phyloP scores from a whole-genome alignment of 1,140 invertebrate genomes.

The Solen grandis region DNA sequence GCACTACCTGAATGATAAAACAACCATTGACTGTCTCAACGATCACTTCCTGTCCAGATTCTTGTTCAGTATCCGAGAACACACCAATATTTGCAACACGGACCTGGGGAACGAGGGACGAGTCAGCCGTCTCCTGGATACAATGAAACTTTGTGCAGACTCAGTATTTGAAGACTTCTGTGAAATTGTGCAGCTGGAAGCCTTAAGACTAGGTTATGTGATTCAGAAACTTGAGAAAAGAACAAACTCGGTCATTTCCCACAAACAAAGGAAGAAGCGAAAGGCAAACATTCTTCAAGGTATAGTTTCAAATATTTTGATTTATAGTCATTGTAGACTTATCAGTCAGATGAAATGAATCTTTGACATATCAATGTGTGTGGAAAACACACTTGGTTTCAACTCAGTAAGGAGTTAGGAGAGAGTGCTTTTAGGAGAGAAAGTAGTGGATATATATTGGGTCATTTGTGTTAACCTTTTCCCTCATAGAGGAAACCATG shows the following conservation, averaged over 20 bases:
- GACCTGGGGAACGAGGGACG: conserved; percentile 31
- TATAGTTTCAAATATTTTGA: background rate
- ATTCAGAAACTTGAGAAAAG: conserved; percentile 44
- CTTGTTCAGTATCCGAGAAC: conserved; percentile 46
- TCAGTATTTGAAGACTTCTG: conserved; percentile 39
- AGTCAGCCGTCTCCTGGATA: conserved; percentile 22
- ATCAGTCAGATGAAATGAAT: background rate
- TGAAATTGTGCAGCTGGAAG: conserved; percentile 15
- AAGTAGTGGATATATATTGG: background rate
- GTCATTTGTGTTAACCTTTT: background rate
- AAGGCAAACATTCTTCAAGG: background rate
- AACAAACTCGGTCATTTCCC: background rate
- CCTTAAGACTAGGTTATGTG: conserved; percentile 4
- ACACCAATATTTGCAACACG: conserved; percentile 30
- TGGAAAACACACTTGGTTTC: background rate
- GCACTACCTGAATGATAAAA: conserved; percentile 23
- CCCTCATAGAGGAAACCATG: no score
- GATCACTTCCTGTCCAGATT: conserved; percentile 38
- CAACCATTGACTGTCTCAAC: conserved; percentile 37
- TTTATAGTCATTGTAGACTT: background rate
- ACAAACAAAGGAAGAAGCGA: conserved; percentile 33
- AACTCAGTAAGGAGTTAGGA: background rate
- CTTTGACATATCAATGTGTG: background rate
- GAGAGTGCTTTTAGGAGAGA: background rate
- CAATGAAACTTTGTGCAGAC: conserved; percentile 35